A percentile compares a stretch with the other conserved stretches of the same genome.
These are phyloP conservation scores for Melanocharis versteri DNA, from an alignment of 2,113 vertebrate genomes.

Conservation along the genomic window DNA sequence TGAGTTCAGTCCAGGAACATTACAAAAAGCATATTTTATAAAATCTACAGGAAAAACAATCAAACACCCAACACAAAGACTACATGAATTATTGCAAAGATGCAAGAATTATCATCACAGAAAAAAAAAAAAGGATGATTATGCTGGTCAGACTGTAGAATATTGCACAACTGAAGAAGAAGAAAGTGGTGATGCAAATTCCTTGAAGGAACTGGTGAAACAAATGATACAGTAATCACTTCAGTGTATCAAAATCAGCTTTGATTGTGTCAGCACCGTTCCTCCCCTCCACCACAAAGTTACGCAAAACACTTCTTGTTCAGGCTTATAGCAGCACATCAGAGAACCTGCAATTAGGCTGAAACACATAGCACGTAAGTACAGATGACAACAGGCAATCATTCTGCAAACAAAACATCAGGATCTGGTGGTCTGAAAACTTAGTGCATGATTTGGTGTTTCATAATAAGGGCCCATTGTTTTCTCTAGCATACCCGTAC, in stretches of 20 bases:
- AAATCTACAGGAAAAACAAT: neutral
- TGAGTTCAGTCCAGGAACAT: neutral
- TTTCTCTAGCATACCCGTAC: neutral
- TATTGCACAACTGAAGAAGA: neutral
- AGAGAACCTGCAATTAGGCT: neutral
- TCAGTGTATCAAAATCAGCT: neutral
- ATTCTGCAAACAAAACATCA: neutral
- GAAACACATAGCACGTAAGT: neutral
- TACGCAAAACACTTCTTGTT: neutral
- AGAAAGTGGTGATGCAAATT: neutral
- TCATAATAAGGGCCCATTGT: neutral
- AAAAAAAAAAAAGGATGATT: neutral
- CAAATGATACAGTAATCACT: neutral
- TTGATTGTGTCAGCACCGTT: neutral
- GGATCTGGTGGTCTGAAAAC: neutral
- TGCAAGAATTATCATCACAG: neutral
- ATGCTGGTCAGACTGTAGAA: neutral
- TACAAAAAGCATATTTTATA: neutral
- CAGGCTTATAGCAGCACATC: neutral
- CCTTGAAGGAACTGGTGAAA: neutral
- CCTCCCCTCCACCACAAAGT: neutral
- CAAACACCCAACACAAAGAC: neutral
- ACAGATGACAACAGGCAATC: neutral
- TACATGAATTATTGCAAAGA: neutral
- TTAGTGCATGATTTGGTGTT: neutral